Conservation (phyloP, 2,888 invertebrate species). For the Ochropleura plecta region DNA sequence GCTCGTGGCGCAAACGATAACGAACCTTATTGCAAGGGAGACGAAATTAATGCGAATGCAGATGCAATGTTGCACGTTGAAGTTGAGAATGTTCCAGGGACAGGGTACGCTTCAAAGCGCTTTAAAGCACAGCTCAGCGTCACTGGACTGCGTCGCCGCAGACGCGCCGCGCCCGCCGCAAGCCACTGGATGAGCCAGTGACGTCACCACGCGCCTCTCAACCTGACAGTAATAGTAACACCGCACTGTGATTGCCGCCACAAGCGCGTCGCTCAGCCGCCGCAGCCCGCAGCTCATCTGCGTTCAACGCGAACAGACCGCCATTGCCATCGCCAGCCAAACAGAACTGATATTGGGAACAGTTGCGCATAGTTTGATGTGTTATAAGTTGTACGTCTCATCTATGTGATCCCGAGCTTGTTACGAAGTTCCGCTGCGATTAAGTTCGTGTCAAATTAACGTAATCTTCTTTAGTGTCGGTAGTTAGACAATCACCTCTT, state of each 20-base stretch:
- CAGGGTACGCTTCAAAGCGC: constrained; percentile 55
- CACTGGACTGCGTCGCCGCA: constrained; percentile 36
- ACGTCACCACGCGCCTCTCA: constrained; percentile 38
- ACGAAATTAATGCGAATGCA: constrained; percentile 20
- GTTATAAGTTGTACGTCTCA: constrained; percentile 31
- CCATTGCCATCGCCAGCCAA: constrained; percentile 18
- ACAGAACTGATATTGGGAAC: constrained; percentile 18
- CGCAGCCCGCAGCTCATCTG: constrained; percentile 28
- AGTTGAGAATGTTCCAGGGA: constrained; percentile 61
- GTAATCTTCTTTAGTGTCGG: constrained; percentile 56
- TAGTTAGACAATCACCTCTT: constrained; percentile 55
- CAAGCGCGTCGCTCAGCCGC: constrained; percentile 28
- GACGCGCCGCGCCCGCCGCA: constrained; percentile 35
- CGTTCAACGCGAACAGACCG: constrained; percentile 6
- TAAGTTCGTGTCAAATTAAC: constrained; percentile 60
- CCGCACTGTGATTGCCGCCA: constrained; percentile 50
- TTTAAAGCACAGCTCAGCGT: constrained; percentile 56
- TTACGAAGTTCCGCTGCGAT: constrained; percentile 45
- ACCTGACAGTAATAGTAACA: constrained; percentile 47
- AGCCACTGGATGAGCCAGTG: constrained; percentile 38
- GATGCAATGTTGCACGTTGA: constrained; percentile 25
- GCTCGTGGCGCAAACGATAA: constrained; percentile 15
- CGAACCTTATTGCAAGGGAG: constrained; percentile 32
- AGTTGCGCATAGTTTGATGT: constrained; percentile 32
- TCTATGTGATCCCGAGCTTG: constrained; percentile 48